Base-by-base conservation (phyloP, 2,113 vertebrate genomes). In the Sorex araneus region DNA sequence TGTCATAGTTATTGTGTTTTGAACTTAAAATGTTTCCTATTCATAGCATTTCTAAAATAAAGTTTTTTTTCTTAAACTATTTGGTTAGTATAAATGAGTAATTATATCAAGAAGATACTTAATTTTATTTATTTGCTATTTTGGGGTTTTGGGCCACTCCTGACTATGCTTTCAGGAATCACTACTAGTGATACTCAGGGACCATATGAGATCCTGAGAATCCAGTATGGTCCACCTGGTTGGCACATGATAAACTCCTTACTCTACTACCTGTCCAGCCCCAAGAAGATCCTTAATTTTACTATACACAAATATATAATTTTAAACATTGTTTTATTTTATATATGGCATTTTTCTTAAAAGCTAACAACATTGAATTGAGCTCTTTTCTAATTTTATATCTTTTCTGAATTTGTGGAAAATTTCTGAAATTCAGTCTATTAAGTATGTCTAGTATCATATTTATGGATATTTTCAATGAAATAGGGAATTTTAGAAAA, bases 1-100 rank as follows among this genome's bases (percentile, higher is more conserved):
- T 91, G 6, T 86, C 71, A 87, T 79, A 82, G 36, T 7, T 32
- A 92, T 86, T 95, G 34, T 91, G 23, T 25, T 85, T 82, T 82
- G n/a, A 21, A 92, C 43, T 91, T 70, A 90, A 91, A 76, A n/a
- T 34, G 12, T 71, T 57, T 78, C 43, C 78, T 74, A 90, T 78
- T 10, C 54, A n/a, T 13, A 57, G 9, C 12, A 47, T 84, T 3
- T 57, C 32, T 84, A 69, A 75, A 92, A 64, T 43, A 15, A 77
- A 25, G 67, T 45, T 69, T 69, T 47, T 25, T 87, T 40, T 57
- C n/a, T 90, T 64, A 54, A 87, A 13, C 8, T 82, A 23, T 32
- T 87, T 92, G 78, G 4, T 73, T 70, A 63, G 77, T 67, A 79
- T 80, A 91, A 74, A 89, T 69, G 80, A 6, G 43, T 89, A 60